Evolutionary conservation across 2,888 invertebrate genomes (phyloP).

Genomic region (Kryphioiulus occultus): DNA sequence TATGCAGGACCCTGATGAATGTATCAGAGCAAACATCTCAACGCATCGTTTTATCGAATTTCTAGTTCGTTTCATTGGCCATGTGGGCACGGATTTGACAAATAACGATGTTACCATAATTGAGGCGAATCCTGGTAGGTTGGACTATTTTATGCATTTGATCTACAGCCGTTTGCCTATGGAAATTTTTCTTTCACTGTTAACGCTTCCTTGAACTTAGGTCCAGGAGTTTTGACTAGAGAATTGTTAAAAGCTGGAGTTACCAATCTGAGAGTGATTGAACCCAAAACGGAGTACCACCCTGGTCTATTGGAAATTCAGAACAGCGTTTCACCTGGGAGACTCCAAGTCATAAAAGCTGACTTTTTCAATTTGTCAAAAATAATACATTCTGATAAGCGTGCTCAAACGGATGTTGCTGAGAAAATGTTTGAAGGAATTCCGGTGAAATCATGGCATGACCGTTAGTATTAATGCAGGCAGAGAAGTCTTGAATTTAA

Average conservation of each 20-base stretch:
- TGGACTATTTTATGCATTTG: background rate
- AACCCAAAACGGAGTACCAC: background rate
- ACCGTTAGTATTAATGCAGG: background rate
- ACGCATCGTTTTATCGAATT: background rate
- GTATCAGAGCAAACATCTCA: background rate
- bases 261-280: background rate
- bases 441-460: background rate
- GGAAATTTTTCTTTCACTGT: background rate
- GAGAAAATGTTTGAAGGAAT: constrained; percentile 10
- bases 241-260: constrained; percentile 29
- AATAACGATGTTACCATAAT: background rate
- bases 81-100: background rate
- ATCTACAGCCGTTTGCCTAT: background rate
- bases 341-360: background rate
- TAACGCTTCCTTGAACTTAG: background rate
- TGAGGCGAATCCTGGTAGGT: constrained; percentile 40
- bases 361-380: constrained; percentile 40
- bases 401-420: background rate
- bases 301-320: background rate
- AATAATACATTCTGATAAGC: background rate
- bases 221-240: background rate
- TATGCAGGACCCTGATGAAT: no score
- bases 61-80: background rate
- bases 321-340: background rate
- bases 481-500: background rate